A percentile compares a stretch with the other conserved stretches of the same genome.
Conservation (phyloP, 2,113 vertebrate species). For the Rhabdornis inornatus region DNA sequence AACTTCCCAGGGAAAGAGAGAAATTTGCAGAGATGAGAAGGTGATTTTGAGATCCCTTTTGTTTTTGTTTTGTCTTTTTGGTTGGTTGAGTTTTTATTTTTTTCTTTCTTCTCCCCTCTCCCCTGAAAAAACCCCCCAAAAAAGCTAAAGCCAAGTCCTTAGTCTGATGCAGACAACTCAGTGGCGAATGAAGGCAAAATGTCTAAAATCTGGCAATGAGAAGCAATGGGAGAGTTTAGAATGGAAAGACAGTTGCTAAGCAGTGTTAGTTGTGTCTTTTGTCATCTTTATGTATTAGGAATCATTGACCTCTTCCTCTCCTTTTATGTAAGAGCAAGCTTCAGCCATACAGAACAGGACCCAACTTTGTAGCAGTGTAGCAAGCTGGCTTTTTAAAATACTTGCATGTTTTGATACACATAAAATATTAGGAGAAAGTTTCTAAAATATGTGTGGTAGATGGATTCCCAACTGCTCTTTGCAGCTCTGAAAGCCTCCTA, state of each 20-base stretch:
- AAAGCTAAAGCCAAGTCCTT: neutral
- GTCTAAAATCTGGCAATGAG: neutral
- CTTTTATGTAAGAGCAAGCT: neutral
- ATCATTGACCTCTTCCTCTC: neutral
- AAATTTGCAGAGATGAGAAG: neutral
- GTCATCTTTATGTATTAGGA: neutral
- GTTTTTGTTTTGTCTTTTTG: neutral
- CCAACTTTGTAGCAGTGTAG: neutral
- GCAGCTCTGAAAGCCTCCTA: neutral
- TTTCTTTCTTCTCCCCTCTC: rapidly evolving
- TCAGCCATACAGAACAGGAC: neutral
- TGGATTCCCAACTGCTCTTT: neutral
- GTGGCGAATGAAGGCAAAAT: neutral
- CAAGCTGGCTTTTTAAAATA: neutral
- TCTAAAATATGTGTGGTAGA: neutral
- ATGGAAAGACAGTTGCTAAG: neutral
- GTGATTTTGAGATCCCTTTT: neutral
- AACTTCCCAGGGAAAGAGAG: neutral
- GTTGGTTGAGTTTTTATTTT: neutral
- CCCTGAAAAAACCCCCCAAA: rapidly evolving
- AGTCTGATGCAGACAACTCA: neutral
- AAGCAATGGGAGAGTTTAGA: neutral
- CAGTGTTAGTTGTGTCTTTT: neutral
- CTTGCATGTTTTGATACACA: neutral
- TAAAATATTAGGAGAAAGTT: neutral